These are phyloP conservation scores for Byasa hedistus DNA, from an alignment of 2,888 invertebrate genomes.

Conservation along the genomic window DNA sequence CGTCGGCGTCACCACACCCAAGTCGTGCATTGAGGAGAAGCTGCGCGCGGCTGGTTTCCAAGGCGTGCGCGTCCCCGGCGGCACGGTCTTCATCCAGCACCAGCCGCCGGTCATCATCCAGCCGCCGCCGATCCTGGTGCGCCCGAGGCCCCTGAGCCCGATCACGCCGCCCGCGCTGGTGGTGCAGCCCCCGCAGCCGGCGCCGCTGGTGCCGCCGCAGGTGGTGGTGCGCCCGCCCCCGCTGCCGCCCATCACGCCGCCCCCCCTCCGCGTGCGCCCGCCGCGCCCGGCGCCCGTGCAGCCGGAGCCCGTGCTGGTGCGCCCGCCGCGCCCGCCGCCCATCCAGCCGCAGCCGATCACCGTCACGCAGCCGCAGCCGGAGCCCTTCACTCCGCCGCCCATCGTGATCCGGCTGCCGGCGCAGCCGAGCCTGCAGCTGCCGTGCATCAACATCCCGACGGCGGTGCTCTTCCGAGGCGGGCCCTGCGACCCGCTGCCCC, in stretches of 20 bases:
- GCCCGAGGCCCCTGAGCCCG: constrained; percentile 44
- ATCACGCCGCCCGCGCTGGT: constrained; percentile 49
- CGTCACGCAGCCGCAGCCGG: constrained; percentile 40
- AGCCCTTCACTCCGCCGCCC: constrained; percentile 40
- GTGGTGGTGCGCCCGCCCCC: constrained; percentile 47
- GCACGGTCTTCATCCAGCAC: constrained; percentile 52
- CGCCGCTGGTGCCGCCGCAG: constrained; percentile 48
- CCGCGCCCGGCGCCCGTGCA: constrained; percentile 45
- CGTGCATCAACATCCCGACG: constrained; percentile 43
- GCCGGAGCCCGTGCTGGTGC: constrained; percentile 50
- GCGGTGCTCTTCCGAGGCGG: constrained; percentile 20
- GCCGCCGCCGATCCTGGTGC: constrained; percentile 59
- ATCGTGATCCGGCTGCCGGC: constrained; percentile 51
- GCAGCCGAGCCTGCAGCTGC: constrained; percentile 46
- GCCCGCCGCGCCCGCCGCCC: constrained; percentile 45
- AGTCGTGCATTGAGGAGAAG: constrained; percentile 40
- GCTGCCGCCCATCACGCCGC: constrained; percentile 39
- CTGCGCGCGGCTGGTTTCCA: constrained; percentile 53
- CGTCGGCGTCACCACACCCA: constrained; percentile 43
- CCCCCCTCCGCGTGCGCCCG: constrained; percentile 46
- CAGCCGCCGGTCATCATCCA: constrained; percentile 61
- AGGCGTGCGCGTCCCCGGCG: constrained; percentile 54
- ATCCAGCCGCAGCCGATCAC: constrained; percentile 42
- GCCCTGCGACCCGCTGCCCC: background rate
- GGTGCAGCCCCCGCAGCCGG: constrained; percentile 45